Evolutionary conservation across 2,888 invertebrate species (phyloP), one percentile per base, ranked within the genome.

Genomic region (Auanema sp.): DNA sequence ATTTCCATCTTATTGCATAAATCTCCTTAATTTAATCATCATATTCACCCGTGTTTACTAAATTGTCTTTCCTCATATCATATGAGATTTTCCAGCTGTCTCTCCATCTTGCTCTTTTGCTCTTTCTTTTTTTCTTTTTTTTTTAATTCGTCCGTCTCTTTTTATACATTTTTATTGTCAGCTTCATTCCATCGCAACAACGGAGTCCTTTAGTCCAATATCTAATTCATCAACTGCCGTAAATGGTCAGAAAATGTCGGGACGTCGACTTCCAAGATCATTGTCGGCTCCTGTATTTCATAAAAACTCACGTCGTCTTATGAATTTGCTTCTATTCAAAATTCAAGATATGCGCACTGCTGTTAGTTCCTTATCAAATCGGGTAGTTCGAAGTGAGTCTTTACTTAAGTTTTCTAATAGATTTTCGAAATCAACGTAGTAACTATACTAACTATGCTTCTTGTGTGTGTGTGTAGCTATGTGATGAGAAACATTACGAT

Each of bases 271-370:
- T 11, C 72, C 72, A 0, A 64, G 72, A 25, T 66, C 66, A 11
- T 58, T 72, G 12, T 72, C 72, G 49, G 72, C 72, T 56, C 72
- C 72, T 11, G 66, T 68, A 23, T 72, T 72, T 61, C 58, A 58
- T 41, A 66, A 72, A 57, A 72, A 67, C 42, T 65, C 69, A 8
- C 54, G 60, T 16, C 54, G 54, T n/a, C 16, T 47, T 6, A 16
- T 47, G 47, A 47, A 47, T 47, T 47, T 21, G 47, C 47, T 47
- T 18, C 16, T 47, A 21, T 47, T 18, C 47, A 47, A 47, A 21
- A 47, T 47, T 47, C 47, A 21, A 16, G 47, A 47, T 21, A 47
- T 47, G 47, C 47, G 47, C 16, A 18, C 47, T 5, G 47, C 47
- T 16, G 47, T 47, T 21, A 47, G 16, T 21, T 18, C 47, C 21